These are phyloP conservation scores for Patella pellucida DNA, from an alignment of 2,888 invertebrate species.

Conservation along the genomic window DNA sequence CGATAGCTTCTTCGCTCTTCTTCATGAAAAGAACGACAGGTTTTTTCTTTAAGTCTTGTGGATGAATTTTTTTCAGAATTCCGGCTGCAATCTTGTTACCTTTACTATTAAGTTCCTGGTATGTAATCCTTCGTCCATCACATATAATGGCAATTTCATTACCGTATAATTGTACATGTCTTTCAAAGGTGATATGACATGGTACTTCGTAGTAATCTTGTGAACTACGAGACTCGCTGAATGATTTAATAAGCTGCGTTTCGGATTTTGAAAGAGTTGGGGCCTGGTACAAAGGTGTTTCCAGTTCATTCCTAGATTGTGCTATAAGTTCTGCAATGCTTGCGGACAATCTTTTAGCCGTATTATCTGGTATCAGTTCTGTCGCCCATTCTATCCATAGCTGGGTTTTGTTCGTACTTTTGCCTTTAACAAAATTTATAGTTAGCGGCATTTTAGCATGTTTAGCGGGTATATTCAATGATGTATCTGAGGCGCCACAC, in stretches of 20 bases:
- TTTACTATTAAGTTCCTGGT: not conserved
- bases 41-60: not conserved
- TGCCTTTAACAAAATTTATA: not conserved
- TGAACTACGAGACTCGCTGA: not conserved
- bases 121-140: not conserved
- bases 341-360: not conserved
- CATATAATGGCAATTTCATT: not conserved
- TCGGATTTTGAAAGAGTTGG: not conserved
- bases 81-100: not conserved
- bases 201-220: not conserved
- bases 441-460: slow-evolving; percentile 5
- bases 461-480: not conserved
- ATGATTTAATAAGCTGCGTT: not conserved
- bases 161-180: not conserved
- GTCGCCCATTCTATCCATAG: not conserved
- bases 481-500: not conserved
- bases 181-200: not conserved
- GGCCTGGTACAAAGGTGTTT: not conserved
- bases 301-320: not conserved
- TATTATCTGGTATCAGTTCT: not conserved
- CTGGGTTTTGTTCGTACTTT: not conserved
- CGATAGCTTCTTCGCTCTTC: slow-evolving; percentile 11
- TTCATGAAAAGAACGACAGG: not conserved
- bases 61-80: not conserved
- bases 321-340: not conserved